These are phyloP conservation scores for Turnix velox DNA, from an alignment of 2,113 vertebrate species.

Conservation along the genomic window DNA sequence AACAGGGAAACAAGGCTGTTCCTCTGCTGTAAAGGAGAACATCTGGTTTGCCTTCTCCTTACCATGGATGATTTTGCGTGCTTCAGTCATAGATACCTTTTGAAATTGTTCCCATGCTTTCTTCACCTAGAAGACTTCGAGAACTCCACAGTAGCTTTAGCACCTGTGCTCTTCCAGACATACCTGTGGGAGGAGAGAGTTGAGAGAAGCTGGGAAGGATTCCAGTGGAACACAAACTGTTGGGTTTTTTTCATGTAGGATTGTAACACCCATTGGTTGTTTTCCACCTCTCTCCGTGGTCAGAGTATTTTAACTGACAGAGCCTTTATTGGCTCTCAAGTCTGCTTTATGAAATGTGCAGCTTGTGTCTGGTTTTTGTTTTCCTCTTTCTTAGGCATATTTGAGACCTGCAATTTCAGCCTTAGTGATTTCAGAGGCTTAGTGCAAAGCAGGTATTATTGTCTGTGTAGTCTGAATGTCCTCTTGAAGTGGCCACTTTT, in stretches of 20 bases:
- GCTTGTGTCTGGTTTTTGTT: neutral
- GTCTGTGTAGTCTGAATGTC: neutral
- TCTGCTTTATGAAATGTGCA: neutral
- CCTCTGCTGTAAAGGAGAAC: neutral
- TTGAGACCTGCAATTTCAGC: neutral
- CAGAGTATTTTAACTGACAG: neutral
- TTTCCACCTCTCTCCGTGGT: neutral
- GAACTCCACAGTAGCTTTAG: neutral
- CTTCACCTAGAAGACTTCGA: neutral
- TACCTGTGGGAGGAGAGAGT: neutral
- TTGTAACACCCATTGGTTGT: rapidly evolving
- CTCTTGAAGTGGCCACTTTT: neutral
- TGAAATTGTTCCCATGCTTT: neutral
- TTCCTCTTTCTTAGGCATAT: neutral
- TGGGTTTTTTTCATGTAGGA: neutral
- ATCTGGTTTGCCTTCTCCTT: neutral
- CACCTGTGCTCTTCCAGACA: neutral
- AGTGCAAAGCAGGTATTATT: neutral
- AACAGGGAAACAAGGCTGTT: neutral
- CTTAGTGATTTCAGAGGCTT: neutral
- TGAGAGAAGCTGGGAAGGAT: neutral
- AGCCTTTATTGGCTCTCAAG: neutral
- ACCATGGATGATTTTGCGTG: neutral
- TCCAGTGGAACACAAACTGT: neutral
- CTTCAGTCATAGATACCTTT: neutral